These are phyloP conservation scores for Drosophila nigrodunni DNA, from an alignment of 1,140 invertebrate genomes.

Conservation along the genomic window DNA sequence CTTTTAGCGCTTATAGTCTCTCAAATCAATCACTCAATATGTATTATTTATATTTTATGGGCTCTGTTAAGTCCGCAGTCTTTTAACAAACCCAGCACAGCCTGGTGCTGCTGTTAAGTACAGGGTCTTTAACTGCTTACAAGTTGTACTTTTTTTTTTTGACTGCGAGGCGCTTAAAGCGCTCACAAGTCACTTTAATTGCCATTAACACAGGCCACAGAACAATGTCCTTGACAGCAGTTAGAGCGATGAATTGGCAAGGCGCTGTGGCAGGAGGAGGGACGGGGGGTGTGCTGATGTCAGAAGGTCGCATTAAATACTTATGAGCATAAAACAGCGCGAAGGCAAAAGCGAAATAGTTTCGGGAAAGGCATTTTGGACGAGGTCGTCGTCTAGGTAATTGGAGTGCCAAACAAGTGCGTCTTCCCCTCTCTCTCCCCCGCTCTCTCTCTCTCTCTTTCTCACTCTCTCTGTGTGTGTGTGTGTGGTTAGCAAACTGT, in stretches of 20 bases:
- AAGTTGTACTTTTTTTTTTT: not conserved
- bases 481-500: constrained; percentile 67
- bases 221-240: constrained; percentile 49
- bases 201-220: constrained; percentile 25
- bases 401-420: constrained; percentile 52
- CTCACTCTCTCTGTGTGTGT: constrained; percentile 10
- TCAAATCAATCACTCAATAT: too few species aligned
- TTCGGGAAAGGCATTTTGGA: constrained; percentile 43
- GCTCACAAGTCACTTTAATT: constrained; percentile 36
- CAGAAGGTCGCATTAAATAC: constrained; percentile 56
- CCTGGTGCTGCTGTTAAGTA: too few species aligned
- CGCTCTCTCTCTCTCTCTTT: not conserved
- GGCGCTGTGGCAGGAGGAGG: not conserved
- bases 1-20: too few species aligned
- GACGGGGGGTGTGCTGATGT: constrained; percentile 7
- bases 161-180: constrained; percentile 19
- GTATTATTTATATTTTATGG: too few species aligned
- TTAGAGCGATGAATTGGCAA: not conserved
- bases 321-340: constrained; percentile 52
- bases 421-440: not conserved
- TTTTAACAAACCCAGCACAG: too few species aligned
- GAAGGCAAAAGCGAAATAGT: constrained; percentile 28
- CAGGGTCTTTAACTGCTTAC: too few species aligned
- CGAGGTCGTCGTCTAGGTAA: constrained; percentile 74
- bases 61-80: too few species aligned